These are phyloP conservation scores for Nebria brevicollis DNA, from an alignment of 2,888 invertebrate species.

Conservation along the genomic window DNA sequence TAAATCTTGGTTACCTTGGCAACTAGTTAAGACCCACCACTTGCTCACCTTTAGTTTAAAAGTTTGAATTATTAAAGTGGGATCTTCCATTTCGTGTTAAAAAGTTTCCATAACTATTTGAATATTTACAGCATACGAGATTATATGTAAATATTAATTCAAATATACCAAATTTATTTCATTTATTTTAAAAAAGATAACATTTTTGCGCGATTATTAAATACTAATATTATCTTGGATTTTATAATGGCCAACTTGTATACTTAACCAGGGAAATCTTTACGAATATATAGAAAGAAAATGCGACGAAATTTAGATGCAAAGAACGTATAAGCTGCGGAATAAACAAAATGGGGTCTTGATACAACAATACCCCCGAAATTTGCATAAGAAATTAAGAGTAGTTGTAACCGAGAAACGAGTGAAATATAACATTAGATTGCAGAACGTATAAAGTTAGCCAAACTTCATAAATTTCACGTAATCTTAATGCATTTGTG, in stretches of 20 bases:
- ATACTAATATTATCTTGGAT: neutral
- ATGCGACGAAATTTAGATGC: neutral
- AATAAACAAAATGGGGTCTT: constrained; percentile 38
- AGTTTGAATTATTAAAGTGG: constrained; percentile 32
- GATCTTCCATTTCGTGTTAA: neutral
- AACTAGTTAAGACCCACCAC: constrained; percentile 15
- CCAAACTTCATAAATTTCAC: neutral
- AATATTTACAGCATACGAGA: constrained; percentile 20
- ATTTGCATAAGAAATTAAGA: constrained; percentile 40
- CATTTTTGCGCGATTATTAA: too few relatives aligned
- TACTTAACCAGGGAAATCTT: constrained; percentile 15
- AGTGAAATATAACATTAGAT: constrained; percentile 25
- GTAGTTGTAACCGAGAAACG: constrained; percentile 27
- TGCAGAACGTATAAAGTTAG: neutral
- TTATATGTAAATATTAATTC: constrained; percentile 16
- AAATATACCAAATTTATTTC: neutral
- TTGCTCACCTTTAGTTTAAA: constrained; percentile 3
- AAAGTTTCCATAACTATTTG: constrained; percentile 28
- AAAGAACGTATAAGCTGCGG: constrained; percentile 17
- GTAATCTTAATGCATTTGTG: neutral
- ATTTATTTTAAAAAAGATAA: neutral
- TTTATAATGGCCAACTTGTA: neutral
- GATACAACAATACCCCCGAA: constrained; percentile 30
- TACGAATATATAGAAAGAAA: neutral
- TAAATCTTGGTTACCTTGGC: constrained; percentile 20